phyloP scores from a whole-genome alignment of 1,140 invertebrate species.

The Caligus rogercresseyi region DNA sequence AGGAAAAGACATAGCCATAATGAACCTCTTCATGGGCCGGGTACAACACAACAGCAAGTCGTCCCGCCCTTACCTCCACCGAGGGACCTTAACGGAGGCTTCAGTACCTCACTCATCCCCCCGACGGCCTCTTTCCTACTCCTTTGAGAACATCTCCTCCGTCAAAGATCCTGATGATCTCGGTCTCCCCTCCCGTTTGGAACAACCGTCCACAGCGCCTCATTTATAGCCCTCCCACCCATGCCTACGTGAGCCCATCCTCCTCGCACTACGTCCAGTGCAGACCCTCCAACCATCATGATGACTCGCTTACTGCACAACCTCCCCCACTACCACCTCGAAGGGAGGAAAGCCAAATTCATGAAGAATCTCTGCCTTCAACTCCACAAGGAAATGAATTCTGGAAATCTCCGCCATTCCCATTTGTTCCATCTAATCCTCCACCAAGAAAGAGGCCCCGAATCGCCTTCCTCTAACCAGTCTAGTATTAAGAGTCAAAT shows the following conservation, averaged over 20 bases:
- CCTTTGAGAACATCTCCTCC: conserved; percentile 8
- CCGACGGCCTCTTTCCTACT: conserved; percentile 10
- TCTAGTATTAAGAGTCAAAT: not conserved
- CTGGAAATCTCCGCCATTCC: not conserved
- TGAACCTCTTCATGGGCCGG: no score
- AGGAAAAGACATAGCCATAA: no score
- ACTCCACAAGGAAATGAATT: not conserved
- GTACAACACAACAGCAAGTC: no score
- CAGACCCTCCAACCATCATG: not conserved
- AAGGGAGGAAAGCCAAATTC: not conserved
- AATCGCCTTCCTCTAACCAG: not conserved
- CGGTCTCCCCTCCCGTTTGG: not conserved
- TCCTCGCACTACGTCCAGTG: not conserved
- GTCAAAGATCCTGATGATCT: not conserved
- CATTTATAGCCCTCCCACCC: not conserved
- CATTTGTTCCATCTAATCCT: not conserved
- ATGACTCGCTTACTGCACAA: not conserved
- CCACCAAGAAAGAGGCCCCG: not conserved
- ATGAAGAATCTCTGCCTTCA: not conserved
- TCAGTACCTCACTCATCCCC: not conserved
- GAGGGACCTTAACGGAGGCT: conserved; percentile 4
- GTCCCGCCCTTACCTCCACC: conserved; percentile 14
- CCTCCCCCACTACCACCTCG: not conserved
- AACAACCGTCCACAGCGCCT: not conserved
- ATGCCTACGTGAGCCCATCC: not conserved